Evolutionary conservation across 2,888 invertebrate species (phyloP).

Genomic region (Sphaerophoria rueppellii): DNA sequence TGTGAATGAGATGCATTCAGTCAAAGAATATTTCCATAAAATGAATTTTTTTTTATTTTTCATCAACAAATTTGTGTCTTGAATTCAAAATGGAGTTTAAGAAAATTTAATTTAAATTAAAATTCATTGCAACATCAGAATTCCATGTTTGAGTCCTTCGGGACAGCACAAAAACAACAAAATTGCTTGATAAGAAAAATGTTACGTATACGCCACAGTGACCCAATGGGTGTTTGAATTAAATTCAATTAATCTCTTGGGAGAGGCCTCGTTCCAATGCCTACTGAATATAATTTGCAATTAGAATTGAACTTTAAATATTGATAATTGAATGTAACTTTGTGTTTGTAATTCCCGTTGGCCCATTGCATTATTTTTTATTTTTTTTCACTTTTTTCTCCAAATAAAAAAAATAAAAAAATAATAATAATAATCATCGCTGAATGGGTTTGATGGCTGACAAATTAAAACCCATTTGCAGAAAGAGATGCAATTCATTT

Average conservation of each 20-base stretch:
- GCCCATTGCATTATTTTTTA: neutral
- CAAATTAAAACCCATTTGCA: slow-evolving; percentile 2
- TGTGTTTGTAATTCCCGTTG: slow-evolving; percentile 25
- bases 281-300: slow-evolving; percentile 43
- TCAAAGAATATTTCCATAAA: neutral
- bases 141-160: neutral
- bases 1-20: neutral
- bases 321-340: slow-evolving; percentile 59
- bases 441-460: neutral
- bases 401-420: too few relatives aligned
- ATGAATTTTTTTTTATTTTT: neutral
- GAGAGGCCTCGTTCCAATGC: neutral
- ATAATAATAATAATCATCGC: neutral
- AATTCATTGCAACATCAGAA: neutral
- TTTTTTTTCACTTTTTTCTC: too few relatives aligned
- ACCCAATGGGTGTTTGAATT: slow-evolving; percentile 8
- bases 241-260: slow-evolving; percentile 50
- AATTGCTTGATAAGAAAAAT: slow-evolving; percentile 1
- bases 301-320: slow-evolving; percentile 57
- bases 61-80: neutral
- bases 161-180: neutral
- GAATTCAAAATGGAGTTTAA: too few relatives aligned
- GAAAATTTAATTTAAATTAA: neutral
- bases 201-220: slow-evolving; percentile 41
- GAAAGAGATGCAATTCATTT: slow-evolving; percentile 6